Evolutionary conservation across 1,140 invertebrate species (phyloP).

Genomic region (Tetramorium parvispinum): DNA sequence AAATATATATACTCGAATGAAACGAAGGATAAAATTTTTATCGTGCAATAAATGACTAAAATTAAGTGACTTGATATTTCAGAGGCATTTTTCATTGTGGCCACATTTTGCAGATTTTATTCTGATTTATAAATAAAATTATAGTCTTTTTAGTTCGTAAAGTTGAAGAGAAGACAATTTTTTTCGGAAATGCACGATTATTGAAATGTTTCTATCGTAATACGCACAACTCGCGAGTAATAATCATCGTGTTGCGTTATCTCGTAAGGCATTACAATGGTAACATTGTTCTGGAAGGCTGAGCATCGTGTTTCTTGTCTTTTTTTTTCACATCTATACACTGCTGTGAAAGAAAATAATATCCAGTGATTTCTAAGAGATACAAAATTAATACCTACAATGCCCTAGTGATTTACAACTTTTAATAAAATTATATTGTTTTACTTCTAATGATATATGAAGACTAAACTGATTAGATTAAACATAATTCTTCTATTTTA

Average conservation of each 20-base stretch:
- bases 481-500: background rate
- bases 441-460: background rate
- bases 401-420: background rate
- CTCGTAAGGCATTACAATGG: slow-evolving; percentile 30
- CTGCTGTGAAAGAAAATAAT: background rate
- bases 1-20: background rate
- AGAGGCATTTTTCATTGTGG: background rate
- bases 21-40: background rate
- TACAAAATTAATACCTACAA: background rate
- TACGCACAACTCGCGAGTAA: background rate
- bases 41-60: background rate
- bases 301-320: background rate
- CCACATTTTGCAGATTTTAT: background rate
- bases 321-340: background rate
- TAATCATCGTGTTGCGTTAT: slow-evolving; percentile 12
- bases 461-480: background rate
- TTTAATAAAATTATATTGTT: background rate
- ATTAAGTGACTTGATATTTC: background rate
- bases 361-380: background rate
- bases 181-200: background rate
- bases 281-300: slow-evolving; percentile 42
- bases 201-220: background rate
- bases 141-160: background rate
- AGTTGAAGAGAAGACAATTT: background rate
- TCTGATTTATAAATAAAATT: background rate